Percentiles rank a stretch among this genome's conserved stretches.
phyloP scores from a whole-genome alignment of 2,888 invertebrate genomes.

The Drosophila acutilabella region DNA sequence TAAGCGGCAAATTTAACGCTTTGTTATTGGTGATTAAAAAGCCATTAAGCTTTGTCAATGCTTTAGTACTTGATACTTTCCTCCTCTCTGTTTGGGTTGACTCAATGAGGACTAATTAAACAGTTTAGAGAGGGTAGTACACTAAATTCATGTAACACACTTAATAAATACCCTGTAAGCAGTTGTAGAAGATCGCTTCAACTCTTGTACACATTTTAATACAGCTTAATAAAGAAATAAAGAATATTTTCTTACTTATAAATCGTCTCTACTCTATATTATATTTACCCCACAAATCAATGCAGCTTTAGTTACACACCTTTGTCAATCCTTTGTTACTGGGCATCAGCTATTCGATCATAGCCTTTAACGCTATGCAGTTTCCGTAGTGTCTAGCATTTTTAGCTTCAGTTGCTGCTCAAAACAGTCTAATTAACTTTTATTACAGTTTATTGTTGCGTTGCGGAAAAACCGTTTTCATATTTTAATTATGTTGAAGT shows the following conservation, averaged over 20 bases:
- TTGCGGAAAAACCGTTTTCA: conserved; percentile 77
- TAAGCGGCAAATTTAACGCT: conserved; percentile 42
- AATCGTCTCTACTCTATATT: too few species aligned
- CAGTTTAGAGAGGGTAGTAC: conserved; percentile 18
- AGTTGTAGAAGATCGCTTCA: not conserved
- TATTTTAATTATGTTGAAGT: conserved; percentile 82
- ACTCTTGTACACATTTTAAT: too few species aligned
- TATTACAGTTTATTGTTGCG: conserved; percentile 80
- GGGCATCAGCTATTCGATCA: conserved; percentile 3
- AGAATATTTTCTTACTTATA: too few species aligned
- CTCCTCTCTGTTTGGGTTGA: not conserved
- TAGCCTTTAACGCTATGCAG: not conserved
- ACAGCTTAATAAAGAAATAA: too few species aligned
- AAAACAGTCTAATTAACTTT: conserved; percentile 74
- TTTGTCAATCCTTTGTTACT: not conserved
- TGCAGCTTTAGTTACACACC: not conserved
- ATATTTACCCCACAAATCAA: not conserved
- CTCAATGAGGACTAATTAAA: conserved; percentile 29
- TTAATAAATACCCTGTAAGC: conserved; percentile 21
- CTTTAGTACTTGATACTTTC: conserved; percentile 11
- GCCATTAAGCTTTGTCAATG: conserved; percentile 53
- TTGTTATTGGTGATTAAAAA: conserved; percentile 72
- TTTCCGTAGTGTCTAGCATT: conserved; percentile 14
- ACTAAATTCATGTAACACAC: not conserved
- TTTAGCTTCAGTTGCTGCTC: conserved; percentile 27